Base-by-base conservation (phyloP, 2,113 vertebrate genomes). In the Malurus melanocephalus region DNA sequence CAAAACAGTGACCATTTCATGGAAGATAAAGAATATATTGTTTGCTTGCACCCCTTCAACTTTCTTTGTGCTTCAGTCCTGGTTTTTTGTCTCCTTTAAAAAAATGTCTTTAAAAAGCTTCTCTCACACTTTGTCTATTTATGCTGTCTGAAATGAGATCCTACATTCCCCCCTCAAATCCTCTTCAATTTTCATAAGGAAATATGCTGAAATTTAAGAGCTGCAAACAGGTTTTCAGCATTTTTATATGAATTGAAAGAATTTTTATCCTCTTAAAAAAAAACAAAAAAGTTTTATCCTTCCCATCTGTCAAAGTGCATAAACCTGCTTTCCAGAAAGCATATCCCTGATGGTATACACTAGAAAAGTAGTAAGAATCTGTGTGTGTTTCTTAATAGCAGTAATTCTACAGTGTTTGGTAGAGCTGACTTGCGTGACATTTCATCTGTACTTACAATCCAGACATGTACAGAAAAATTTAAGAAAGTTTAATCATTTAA, bases 21-120 rank as follows among this genome's bases (percentile, higher is more conserved):
- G n/a, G 90, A 87, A 77, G 61, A 96, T 92, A 96, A 94, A 95
- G 94, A 95, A 68, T 93, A 60, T 88, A 60, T 83, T 95, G 95
- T 96, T 49, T 80, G 20, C 86, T 89, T 83, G 66, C 57, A 79
- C 24, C 49, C 51, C 71, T 80, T 96, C 65, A 80, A 59, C 48
- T 95, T 96, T 82, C 89, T 89, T 86, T 94, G 72, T 90, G 55
- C n/a, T 90, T 87, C 65, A 68, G 8, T 62, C 16, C 20, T 80
- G 49, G 12, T 74, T 53, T 76, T 79, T 85, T 84, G 55, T 79
- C 48, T 77, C 55, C 80, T 81, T 69, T 42, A 53, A 87, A 94
- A 65, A 35, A 80, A 27, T 64, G 57, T 21, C 64, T 80, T 91
- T 64, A 69, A 74, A 92, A 95, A 77, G 32, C 35, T 61, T 83